A percentile compares a stretch with the other conserved stretches of the same genome.
Conservation (phyloP, 2,888 invertebrate species). For the Nymphalis urticae region DNA sequence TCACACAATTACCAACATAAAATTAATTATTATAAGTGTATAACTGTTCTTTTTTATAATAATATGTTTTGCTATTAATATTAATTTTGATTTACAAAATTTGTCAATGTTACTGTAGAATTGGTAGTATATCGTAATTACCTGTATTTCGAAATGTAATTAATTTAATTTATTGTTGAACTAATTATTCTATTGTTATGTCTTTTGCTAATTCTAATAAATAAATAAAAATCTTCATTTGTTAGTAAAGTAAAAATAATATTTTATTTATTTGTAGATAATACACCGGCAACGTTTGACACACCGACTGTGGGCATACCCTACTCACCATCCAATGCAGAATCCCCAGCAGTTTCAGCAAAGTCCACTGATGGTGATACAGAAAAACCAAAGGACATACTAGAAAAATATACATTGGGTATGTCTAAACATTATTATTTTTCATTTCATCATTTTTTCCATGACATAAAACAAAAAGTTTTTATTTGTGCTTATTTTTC, state of each 20-base stretch:
- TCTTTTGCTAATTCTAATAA: background rate
- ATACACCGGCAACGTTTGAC: constrained; percentile 96
- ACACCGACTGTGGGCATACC: constrained; percentile 85
- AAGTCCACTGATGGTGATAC: constrained; percentile 37
- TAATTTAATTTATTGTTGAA: no score
- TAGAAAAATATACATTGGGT: constrained; percentile 72
- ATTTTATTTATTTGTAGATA: constrained; percentile 72
- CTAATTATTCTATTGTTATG: background rate
- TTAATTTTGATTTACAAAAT: no score
- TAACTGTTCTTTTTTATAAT: no score
- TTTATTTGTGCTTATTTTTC: no score
- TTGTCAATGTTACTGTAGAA: no score
- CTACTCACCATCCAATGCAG: constrained; percentile 56
- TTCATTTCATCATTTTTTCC: background rate
- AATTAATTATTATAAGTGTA: no score
- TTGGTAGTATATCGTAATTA: no score
- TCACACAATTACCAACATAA: no score
- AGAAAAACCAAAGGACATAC: constrained; percentile 59
- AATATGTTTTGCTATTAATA: no score
- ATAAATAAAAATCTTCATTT: no score
- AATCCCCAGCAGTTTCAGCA: constrained; percentile 44
- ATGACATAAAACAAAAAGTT: no score
- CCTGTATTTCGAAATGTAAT: no score
- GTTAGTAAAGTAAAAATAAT: background rate
- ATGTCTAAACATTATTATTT: constrained; percentile 27